phyloP scores from a whole-genome alignment of 2,888 invertebrate species.

The Beris chalybata region DNA sequence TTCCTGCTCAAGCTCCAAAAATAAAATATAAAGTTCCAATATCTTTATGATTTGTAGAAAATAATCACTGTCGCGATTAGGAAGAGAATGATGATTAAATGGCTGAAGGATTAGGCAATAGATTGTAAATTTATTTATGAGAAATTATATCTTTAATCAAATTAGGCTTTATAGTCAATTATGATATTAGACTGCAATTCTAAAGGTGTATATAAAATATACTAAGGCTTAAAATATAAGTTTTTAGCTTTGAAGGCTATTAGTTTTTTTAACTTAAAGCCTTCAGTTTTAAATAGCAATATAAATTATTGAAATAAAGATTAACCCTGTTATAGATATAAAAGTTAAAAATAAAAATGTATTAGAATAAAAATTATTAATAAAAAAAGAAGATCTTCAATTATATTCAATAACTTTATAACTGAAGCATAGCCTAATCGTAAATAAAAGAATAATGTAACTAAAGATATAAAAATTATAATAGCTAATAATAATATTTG shows the following conservation, averaged over 20 bases:
- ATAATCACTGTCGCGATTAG: constrained; percentile 69
- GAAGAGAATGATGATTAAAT: too few species aligned
- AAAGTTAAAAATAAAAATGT: constrained; percentile 45
- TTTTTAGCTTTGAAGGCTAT: too few species aligned
- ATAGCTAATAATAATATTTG: constrained; percentile 56
- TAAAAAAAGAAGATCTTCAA: constrained; percentile 56
- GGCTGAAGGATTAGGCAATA: constrained; percentile 64
- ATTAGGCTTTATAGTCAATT: too few species aligned
- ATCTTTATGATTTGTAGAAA: constrained; percentile 75
- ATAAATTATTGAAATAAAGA: constrained; percentile 45
- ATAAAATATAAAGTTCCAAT: constrained; percentile 75
- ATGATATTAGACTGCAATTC: too few species aligned
- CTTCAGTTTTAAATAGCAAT: constrained; percentile 47
- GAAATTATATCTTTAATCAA: constrained; percentile 57
- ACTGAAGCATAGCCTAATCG: constrained; percentile 59
- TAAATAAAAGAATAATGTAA: constrained; percentile 62
- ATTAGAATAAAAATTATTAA: constrained; percentile 44
- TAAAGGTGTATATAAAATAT: too few species aligned
- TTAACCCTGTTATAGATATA: constrained; percentile 47
- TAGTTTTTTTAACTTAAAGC: constrained; percentile 67
- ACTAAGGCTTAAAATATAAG: too few species aligned
- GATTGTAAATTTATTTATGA: constrained; percentile 68
- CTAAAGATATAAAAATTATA: constrained; percentile 60
- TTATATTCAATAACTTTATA: constrained; percentile 50
- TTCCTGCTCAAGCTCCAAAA: constrained; percentile 68